Evolutionary conservation across 2,888 invertebrate species (phyloP), one percentile per base, ranked within the genome.

Genomic region (Sialis fuliginosa): DNA sequence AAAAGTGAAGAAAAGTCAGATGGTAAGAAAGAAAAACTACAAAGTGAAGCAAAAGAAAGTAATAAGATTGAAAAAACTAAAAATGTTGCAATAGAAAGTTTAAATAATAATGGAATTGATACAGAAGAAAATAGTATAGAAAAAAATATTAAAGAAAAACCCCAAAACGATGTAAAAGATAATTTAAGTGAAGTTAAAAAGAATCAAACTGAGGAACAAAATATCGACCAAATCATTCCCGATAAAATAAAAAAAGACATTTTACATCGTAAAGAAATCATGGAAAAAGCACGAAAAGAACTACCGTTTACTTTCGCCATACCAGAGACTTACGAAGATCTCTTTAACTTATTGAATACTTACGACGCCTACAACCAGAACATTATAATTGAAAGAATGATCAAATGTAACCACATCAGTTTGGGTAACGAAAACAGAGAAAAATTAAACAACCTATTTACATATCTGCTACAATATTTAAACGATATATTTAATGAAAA

Each of bases 371-470:
- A 72, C 9, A 76, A 86, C 56, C 83, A 87, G 56, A 67, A 75
- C 0, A 67, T 75, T 8, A 79, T 89, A 7, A 60, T 93, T 42
- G 81, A 85, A 57, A 75, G 87, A 56, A 77, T 95, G 53, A 81
- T 92, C 12, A 90, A 90, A 65, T 87, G 83, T 57, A 84, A 89
- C 65, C 86, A 92, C 63, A 87, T 87, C 2, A 79, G 86, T 56
- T 63, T 91, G 45, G 77, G 77, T 6, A 78, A 77, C 52, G 77
- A 77, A 10, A 92, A 92, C 59, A 86, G 85, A 60, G 78, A 81
- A 34, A 77, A 80, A 57, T 67, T 92, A 8, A 74, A 77, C 46
- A 70, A 75, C 54, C 62, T 95, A 1, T 89, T 85, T 59, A 75
- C 77, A 0, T 82, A 81, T 58, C 62, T 91, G 52, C 60, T 93